Evolutionary conservation across 2,888 invertebrate species (phyloP).

Genomic region (Sarcophaga subvicina): DNA sequence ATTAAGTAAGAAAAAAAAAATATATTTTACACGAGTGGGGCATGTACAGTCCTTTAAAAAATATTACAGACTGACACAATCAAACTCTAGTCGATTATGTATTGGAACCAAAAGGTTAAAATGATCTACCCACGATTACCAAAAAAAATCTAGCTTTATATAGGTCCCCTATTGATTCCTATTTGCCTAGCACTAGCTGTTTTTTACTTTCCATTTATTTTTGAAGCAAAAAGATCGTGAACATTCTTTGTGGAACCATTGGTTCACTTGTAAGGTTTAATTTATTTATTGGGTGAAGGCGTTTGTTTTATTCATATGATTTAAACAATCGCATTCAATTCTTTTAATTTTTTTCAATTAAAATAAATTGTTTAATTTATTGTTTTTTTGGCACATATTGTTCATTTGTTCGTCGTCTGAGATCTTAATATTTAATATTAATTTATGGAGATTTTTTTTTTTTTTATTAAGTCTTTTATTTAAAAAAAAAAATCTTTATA

Average conservation of each 20-base stretch:
- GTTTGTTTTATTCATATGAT: conserved; percentile 34
- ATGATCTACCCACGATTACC: too few relatives aligned
- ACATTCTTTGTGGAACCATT: background rate
- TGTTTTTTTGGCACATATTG: conserved; percentile 10
- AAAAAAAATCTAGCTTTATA: too few relatives aligned
- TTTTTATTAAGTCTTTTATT: background rate
- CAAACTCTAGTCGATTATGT: too few relatives aligned
- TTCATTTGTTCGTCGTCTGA: background rate
- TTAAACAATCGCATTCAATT: conserved; percentile 44
- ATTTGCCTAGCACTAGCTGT: too few relatives aligned
- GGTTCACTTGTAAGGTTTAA: conserved; percentile 25
- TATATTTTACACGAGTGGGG: too few relatives aligned
- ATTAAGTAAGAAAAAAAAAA: too few relatives aligned
- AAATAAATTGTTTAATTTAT: conserved; percentile 66
- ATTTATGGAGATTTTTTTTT: conserved; percentile 4
- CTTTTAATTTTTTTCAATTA: conserved; percentile 55
- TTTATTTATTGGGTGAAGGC: conserved; percentile 59
- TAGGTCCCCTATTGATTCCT: too few relatives aligned
- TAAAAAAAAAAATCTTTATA: background rate
- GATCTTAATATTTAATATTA: background rate
- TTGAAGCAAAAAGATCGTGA: too few relatives aligned
- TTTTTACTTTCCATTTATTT: too few relatives aligned
- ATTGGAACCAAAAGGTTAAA: too few relatives aligned
- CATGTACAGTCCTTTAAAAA: too few relatives aligned
- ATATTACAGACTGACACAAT: too few relatives aligned